These are phyloP conservation scores for Bruchidius siliquastri DNA, from an alignment of 2,888 invertebrate species.

Conservation along the genomic window DNA sequence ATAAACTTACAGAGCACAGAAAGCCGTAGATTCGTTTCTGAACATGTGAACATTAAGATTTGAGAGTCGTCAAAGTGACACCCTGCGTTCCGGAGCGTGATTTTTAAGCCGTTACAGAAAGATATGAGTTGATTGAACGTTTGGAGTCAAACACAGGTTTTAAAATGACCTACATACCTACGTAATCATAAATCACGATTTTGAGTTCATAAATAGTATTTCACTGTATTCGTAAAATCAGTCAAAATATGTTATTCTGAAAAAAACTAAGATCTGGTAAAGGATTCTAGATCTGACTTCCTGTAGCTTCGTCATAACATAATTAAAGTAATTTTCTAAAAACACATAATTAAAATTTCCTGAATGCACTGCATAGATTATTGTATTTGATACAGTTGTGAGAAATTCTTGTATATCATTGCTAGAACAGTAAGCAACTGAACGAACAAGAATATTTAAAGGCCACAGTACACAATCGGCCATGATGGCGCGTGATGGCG, in stretches of 20 bases:
- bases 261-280: no score
- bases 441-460: no score
- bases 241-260: no score
- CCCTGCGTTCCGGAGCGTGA: background rate
- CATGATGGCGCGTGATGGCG: no score
- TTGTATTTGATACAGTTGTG: background rate
- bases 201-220: no score
- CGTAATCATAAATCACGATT: background rate
- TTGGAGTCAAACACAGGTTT: background rate
- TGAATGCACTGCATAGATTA: background rate
- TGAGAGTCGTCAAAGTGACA: background rate
- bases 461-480: no score
- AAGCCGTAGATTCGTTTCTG: conserved; percentile 18
- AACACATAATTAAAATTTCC: no score
- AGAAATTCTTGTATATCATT: background rate
- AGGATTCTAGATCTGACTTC: no score
- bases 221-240: no score
- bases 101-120: background rate
- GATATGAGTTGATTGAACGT: background rate
- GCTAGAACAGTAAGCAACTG: no score
- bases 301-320: no score
- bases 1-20: conserved; percentile 25
- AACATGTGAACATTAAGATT: background rate
- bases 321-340: no score
- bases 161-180: background rate